These are phyloP conservation scores for Acronicta leporina DNA, from an alignment of 2,888 invertebrate species.

Conservation along the genomic window DNA sequence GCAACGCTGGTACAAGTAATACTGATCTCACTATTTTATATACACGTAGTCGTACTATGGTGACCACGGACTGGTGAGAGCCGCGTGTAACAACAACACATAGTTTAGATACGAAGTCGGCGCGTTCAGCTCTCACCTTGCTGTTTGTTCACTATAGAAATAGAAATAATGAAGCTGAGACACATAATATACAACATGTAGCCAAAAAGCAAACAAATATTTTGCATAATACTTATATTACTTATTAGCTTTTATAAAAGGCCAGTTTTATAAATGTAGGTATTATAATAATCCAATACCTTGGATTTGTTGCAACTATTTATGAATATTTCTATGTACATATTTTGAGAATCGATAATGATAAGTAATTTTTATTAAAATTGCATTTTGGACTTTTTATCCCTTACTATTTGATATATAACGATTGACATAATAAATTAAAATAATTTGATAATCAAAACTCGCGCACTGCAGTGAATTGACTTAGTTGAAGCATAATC, in stretches of 20 bases:
- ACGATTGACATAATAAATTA: background rate
- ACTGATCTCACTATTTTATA: conserved; percentile 61
- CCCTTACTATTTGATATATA: conserved; percentile 10
- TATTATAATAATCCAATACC: conserved; percentile 19
- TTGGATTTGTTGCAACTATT: conserved; percentile 14
- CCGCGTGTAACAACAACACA: conserved; percentile 23
- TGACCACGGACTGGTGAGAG: conserved; percentile 3
- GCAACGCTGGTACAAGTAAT: conserved; percentile 70
- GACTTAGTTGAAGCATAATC: conserved; percentile 36
- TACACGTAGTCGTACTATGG: conserved; percentile 30
- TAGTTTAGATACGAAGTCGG: conserved; percentile 69
- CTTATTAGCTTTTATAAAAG: conserved; percentile 42
- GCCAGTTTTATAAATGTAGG: conserved; percentile 18
- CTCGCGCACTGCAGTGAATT: conserved; percentile 72
- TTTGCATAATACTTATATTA: conserved; percentile 23
- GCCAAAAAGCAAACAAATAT: conserved; percentile 14
- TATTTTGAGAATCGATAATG: conserved; percentile 18
- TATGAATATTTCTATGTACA: conserved; percentile 15
- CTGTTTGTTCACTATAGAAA: too few species aligned
- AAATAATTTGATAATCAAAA: conserved; percentile 5
- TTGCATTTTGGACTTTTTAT: conserved; percentile 12
- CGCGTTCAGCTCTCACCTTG: conserved; percentile 11
- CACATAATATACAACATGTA: conserved; percentile 19
- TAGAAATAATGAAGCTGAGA: too few species aligned
- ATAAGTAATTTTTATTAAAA: conserved; percentile 5